Evolutionary conservation across 2,797 vertebrate genomes (phyloP).

Genomic region (Lates japonicus): DNA sequence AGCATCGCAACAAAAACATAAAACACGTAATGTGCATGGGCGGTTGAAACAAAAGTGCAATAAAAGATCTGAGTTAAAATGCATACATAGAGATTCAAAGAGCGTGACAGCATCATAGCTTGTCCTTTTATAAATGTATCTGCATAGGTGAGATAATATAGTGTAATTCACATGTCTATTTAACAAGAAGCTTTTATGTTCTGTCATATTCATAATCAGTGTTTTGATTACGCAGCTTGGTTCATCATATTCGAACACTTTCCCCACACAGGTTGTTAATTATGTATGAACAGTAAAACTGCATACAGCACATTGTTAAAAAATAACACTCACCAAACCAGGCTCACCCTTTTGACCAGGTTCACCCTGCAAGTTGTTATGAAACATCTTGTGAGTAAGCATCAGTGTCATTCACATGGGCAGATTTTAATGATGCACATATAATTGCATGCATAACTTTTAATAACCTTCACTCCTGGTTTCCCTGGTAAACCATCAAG

Average conservation of each 20-base stretch:
- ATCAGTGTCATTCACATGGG: not conserved
- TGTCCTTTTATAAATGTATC: not conserved
- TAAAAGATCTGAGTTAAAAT: not conserved
- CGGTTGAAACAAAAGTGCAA: not conserved
- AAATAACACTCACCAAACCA: slow-evolving; percentile 77
- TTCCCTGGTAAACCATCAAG: slow-evolving; percentile 76
- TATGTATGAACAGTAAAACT: not conserved
- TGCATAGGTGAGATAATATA: not conserved
- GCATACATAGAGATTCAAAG: not conserved
- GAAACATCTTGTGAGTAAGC: slow-evolving; percentile 31
- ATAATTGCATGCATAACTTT: not conserved
- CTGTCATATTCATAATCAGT: not conserved
- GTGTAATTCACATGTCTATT: not conserved
- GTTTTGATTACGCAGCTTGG: not conserved
- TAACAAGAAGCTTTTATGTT: not conserved
- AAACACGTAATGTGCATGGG: not conserved
- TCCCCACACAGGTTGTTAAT: not conserved
- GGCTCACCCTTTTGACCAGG: slow-evolving; percentile 82
- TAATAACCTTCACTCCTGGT: slow-evolving; percentile 83
- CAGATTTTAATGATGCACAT: not conserved
- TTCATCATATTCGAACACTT: slow-evolving; percentile 7
- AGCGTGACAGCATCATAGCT: not conserved
- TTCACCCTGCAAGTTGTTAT: slow-evolving; percentile 80
- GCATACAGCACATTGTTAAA: not conserved
- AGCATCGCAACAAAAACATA: not conserved